A percentile compares a stretch with the other conserved stretches of the same genome.
phyloP scores from a whole-genome alignment of 30 jellyfish, hydroid and myxozoan genomes.

The Chrysaora quinquecirrha region DNA sequence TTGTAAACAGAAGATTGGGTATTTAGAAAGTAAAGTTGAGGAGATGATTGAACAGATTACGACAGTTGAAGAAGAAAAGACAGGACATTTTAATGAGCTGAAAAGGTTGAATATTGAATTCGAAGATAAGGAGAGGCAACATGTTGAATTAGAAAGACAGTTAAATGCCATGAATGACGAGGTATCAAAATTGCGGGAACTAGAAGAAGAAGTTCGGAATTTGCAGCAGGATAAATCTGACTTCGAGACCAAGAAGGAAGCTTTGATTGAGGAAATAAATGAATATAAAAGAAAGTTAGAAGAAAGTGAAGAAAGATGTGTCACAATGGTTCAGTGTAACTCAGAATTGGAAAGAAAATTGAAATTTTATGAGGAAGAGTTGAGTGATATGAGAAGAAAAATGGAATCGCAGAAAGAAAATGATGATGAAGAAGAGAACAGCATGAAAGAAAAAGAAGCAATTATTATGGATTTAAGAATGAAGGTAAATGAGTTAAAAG shows the following conservation, averaged over 20 bases:
- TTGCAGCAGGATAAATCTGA: too few species aligned
- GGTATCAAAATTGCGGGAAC: constrained; percentile 3
- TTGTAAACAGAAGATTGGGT: background rate
- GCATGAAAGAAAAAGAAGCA: background rate
- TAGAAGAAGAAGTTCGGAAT: background rate
- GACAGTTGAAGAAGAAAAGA: constrained; percentile 31
- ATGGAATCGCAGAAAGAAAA: background rate
- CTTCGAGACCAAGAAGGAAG: too few species aligned
- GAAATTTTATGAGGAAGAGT: too few species aligned
- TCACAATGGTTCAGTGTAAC: too few species aligned
- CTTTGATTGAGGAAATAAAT: too few species aligned
- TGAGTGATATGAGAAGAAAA: too few species aligned
- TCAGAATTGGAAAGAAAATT: too few species aligned
- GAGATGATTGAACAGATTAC: background rate
- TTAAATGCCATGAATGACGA: background rate
- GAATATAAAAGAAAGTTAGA: too few species aligned
- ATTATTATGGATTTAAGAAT: background rate
- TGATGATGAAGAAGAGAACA: background rate
- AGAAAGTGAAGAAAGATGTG: too few species aligned
- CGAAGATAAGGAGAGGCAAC: constrained; percentile 29
- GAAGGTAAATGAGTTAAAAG: constrained; percentile 4
- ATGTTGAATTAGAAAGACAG: background rate
- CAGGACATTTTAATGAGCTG: constrained; percentile 10
- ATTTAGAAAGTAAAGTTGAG: constrained; percentile 2
- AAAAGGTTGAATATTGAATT: constrained; percentile 13